Conservation (phyloP, 2,113 vertebrate species). For the Lophotis ruficrista region DNA sequence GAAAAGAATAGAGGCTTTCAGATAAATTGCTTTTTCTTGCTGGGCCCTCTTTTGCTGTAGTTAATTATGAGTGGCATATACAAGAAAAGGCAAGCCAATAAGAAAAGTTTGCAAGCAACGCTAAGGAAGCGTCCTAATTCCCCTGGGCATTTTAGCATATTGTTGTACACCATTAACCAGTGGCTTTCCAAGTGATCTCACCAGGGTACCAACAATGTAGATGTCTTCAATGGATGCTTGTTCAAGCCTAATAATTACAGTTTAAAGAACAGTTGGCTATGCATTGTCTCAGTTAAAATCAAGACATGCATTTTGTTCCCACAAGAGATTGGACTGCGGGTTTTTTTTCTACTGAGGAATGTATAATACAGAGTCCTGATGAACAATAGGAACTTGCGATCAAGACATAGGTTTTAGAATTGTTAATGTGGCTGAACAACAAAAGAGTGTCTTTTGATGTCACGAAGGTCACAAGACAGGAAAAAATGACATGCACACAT, state of each 20-base stretch:
- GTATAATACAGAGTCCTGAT: not conserved
- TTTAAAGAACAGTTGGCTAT: constrained; percentile 32
- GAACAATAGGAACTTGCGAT: not conserved
- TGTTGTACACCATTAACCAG: constrained; percentile 29
- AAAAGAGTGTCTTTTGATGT: not conserved
- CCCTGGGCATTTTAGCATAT: constrained; percentile 31
- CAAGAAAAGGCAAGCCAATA: constrained; percentile 42
- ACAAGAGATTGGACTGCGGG: not conserved
- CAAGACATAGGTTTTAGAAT: not conserved
- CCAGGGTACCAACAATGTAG: constrained; percentile 44
- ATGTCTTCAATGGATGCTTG: constrained; percentile 44
- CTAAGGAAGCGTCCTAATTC: constrained; percentile 56
- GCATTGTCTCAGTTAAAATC: constrained; percentile 45
- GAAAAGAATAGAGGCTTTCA: constrained; percentile 59
- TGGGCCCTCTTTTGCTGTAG: constrained; percentile 18
- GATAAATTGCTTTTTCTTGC: constrained; percentile 47
- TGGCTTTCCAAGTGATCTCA: constrained; percentile 59
- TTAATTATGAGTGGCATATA: constrained; percentile 63
- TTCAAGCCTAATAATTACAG: constrained; percentile 51
- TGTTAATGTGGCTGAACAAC: not conserved
- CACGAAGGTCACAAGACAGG: not conserved
- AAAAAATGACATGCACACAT: not conserved
- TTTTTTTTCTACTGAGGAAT: not conserved
- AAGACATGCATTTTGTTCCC: constrained; percentile 26
- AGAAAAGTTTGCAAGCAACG: constrained; percentile 34